Base-by-base conservation (phyloP, 2,797 vertebrate genomes). In the Benthosema pterotum region DNA sequence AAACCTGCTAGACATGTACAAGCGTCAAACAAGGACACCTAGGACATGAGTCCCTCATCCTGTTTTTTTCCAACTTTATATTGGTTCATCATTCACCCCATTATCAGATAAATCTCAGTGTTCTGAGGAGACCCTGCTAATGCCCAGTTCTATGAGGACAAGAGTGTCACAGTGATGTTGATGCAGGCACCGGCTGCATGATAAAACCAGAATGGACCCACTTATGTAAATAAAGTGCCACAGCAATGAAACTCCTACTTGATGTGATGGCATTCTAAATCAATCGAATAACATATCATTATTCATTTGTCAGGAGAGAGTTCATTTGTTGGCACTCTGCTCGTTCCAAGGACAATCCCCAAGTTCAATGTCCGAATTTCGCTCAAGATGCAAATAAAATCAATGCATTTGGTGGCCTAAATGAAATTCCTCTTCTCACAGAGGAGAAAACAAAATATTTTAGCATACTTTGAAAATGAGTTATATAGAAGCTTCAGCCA, bases 31-130 rank as follows among this genome's bases (percentile, higher is more conserved):
- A 9, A 19, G 12, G 15, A 17, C 2, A 9, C 16, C 16, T 5
- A n/a, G 5, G 16, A 18, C 4, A 18, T 12, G 8, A 12, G 50
- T 12, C 13, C 42, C 42, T 47, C 11, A 66, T 66, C 19, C 59
- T 3, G 46, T 28, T 32, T 51, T 12, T 38, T 51, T 12, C 38
- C 32, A 18, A 38, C 65, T 22, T 15, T 53, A 32, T 49, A 22
- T 71, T 38, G 28, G 47, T 48, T 46, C 62, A 63, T 65, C 69
- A 62, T 67, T 67, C 60, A 47, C 42, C 45, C 63, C 42, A 32
- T 67, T 51, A 38, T 62, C 47, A 47, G 43, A 19, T 8, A 45
- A 56, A 65, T 67, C 53, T 15, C 42, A 7, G 47, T 1, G 17
- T 32, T 66, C 47, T 19, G 66, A 42, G 52, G 51, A 12, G 22